Conservation (phyloP, 2,113 vertebrate species). For the Ondatra zibethicus region DNA sequence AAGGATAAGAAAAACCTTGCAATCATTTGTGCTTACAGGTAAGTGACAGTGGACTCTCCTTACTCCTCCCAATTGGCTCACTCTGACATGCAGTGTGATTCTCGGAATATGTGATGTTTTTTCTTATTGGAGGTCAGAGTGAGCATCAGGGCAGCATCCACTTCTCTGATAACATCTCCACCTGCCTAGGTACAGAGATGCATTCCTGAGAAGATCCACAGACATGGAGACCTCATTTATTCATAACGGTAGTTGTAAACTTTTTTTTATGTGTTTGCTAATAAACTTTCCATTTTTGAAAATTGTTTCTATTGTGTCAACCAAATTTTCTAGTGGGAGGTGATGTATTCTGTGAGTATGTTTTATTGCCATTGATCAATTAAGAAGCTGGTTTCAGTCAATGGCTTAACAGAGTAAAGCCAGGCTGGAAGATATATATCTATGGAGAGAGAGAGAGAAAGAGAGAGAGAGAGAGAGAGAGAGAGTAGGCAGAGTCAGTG, state of each 20-base stretch:
- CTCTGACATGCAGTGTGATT: not conserved
- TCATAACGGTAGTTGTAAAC: not conserved
- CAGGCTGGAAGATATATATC: too few species aligned
- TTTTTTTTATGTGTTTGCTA: not conserved
- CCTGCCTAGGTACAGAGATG: too few species aligned
- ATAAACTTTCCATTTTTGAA: not conserved
- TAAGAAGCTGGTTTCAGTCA: too few species aligned
- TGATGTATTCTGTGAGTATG: too few species aligned
- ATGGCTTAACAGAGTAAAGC: too few species aligned
- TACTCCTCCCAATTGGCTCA: not conserved
- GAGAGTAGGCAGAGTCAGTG: too few species aligned
- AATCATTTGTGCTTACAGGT: not conserved
- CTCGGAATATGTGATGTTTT: not conserved
- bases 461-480: too few species aligned
- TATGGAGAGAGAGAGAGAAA: too few species aligned
- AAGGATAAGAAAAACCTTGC: not conserved
- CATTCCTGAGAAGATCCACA: not conserved
- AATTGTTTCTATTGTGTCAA: not conserved
- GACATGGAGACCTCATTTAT: not conserved
- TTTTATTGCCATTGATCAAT: too few species aligned
- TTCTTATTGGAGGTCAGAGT: not conserved
- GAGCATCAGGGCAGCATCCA: not conserved
- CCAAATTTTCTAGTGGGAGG: not conserved
- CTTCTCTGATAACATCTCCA: rapidly evolving
- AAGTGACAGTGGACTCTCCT: not conserved